Evolutionary conservation across 2,113 vertebrate genomes (phyloP).

Genomic region (Synchiropus splendidus): DNA sequence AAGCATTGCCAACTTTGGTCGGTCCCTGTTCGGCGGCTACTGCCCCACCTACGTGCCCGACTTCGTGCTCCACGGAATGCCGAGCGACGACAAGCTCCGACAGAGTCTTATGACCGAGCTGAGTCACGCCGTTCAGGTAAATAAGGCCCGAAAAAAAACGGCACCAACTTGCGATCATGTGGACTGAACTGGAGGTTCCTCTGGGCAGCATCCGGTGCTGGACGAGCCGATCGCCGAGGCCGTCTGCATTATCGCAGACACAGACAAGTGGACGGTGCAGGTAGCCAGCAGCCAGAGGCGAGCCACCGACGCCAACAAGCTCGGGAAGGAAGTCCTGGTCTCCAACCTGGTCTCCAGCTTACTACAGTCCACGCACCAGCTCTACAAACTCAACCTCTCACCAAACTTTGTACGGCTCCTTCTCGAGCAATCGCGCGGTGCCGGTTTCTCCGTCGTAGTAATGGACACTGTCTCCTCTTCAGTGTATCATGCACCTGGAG

Average conservation of each 20-base stretch:
- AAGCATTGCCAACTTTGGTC: slow-evolving; percentile 91
- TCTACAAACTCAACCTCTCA: slow-evolving; percentile 92
- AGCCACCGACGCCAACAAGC: slow-evolving; percentile 76
- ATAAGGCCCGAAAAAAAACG: not conserved
- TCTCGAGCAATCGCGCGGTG: not conserved
- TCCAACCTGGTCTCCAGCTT: slow-evolving; percentile 89
- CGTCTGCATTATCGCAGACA: slow-evolving; percentile 97
- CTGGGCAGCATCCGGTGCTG: slow-evolving; percentile 84
- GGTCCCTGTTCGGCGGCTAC: slow-evolving; percentile 91
- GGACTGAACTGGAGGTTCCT: too few relatives aligned
- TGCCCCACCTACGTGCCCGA: slow-evolving; percentile 94
- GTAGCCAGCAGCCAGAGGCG: slow-evolving; percentile 93
- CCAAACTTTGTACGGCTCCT: slow-evolving; percentile 86
- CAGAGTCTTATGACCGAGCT: slow-evolving; percentile 86
- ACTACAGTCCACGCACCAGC: slow-evolving; percentile 92
- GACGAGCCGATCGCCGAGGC: slow-evolving; percentile 98
- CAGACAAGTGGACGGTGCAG: slow-evolving; percentile 94
- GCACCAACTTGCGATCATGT: not conserved
- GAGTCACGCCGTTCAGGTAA: slow-evolving; percentile 93
- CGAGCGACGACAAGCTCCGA: slow-evolving; percentile 85
- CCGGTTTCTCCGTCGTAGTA: too few relatives aligned
- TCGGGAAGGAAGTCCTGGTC: slow-evolving; percentile 93
- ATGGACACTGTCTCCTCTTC: not conserved
- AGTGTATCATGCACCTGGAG: slow-evolving; percentile 98
- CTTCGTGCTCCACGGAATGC: slow-evolving; percentile 94